Conservation (phyloP, 2,888 invertebrate genomes). For the Choreutis nemorana region DNA sequence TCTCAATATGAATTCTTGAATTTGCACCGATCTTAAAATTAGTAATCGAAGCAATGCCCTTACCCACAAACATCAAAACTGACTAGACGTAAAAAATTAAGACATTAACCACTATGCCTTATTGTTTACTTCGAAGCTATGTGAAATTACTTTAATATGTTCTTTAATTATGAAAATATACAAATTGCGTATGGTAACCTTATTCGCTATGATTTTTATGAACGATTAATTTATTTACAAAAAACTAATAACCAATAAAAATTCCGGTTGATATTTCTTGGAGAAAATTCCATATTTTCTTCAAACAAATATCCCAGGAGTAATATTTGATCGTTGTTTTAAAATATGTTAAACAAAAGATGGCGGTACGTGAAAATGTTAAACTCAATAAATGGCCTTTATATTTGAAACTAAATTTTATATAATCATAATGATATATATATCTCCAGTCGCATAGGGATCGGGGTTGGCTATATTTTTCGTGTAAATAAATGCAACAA, state of each 20-base stretch:
- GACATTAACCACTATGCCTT: conserved; percentile 27
- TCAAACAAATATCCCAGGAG: neutral
- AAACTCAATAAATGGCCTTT: too few species aligned
- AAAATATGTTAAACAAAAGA: too few species aligned
- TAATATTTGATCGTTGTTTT: too few species aligned
- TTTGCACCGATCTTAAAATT: too few species aligned
- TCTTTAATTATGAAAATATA: conserved; percentile 62
- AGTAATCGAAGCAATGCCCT: too few species aligned
- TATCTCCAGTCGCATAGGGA: too few species aligned
- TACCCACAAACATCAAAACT: conserved; percentile 37
- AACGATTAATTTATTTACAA: conserved; percentile 48
- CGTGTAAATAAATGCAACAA: conserved; percentile 54
- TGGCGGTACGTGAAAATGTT: too few species aligned
- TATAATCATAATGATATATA: too few species aligned
- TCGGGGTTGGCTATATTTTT: too few species aligned
- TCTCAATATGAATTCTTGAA: too few species aligned
- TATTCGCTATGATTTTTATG: conserved; percentile 27
- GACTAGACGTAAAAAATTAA: conserved; percentile 54
- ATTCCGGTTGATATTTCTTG: neutral
- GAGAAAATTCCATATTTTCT: conserved; percentile 3
- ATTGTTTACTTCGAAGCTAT: conserved; percentile 41
- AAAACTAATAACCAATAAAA: conserved; percentile 8
- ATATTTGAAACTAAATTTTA: too few species aligned
- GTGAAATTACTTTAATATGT: conserved; percentile 17
- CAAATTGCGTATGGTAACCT: conserved; percentile 46